Base-by-base conservation (phyloP, 2,113 vertebrate species). In the Corythornis cristatus region DNA sequence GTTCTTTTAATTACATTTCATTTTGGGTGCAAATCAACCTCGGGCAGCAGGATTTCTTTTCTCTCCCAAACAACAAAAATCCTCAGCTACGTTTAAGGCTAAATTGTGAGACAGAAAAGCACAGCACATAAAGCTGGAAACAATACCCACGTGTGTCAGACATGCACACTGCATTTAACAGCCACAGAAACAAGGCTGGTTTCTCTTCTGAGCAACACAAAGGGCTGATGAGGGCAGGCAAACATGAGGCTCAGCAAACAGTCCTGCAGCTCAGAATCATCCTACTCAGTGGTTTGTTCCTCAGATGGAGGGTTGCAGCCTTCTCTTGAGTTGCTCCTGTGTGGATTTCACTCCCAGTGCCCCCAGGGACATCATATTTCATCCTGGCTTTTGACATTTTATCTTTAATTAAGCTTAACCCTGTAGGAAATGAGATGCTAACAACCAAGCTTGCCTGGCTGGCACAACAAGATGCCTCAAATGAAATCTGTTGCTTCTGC, bases 391-490 rank as follows among this genome's bases (percentile, higher is more conserved):
- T 81, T 90, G 95, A 82, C 91, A 86, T 86, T 90, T 95, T 66
- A 13, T 81, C 20, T 93, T 95, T 90, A 95, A 95, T 96, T 82
- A 85, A 79, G 77, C 77, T 93, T 64, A 71, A 71, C 62, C 62
- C 73, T 3, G 48, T 65, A 75, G 84, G 83, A 93, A 84, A 80
- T 28, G 53, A 71, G 62, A 57, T 56, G 73, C 56, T 68, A 64
- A 83, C 74, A 92, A 15, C 53, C 13, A 22, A 48, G 35, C 42
- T 78, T 64, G 13, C 66, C 60, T 77, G 62, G 3, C 45, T 9
- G 50, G 19, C 71, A 17, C 88, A 75, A 35, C 42, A 17, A 4
- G 70, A 15, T 33, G 62, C 65, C 54, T 31, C 9, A 31, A 26
- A 65, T 60, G 77, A 65, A 82, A 72, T 70, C 48, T 65, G 45